Base-by-base conservation (phyloP, 2,797 vertebrate species). In the Scolopax bukidnonensis region DNA sequence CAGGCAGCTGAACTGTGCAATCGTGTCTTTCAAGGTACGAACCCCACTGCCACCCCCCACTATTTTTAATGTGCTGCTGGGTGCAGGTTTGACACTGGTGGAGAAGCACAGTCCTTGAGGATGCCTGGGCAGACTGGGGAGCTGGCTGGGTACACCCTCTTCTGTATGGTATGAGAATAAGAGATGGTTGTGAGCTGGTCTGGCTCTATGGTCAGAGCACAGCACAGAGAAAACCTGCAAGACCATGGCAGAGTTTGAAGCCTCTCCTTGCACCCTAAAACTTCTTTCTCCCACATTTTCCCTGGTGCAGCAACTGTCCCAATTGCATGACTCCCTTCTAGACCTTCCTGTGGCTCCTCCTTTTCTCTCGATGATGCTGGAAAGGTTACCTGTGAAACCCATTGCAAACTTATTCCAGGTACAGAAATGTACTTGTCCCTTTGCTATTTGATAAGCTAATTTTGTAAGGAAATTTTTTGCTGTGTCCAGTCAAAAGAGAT, bases 91-190 rank as follows among this genome's bases (percentile, higher is more conserved):
- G 75, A 21, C 1, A 3, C n/a, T 33, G 28, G 8, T 18, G 45
- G 25, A 68, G 64, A 30, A 50, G n/a, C 16, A 21, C 43, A 50
- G 33, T 59, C 28, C 50, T 64, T 64, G 60, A 6, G n/a, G 27
- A 3, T 25, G 73, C 51, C 15, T 47, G 70, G 69, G 36, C 54
- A 81, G 60, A 6, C 51, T n/a, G 30, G 41, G 65, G 56, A 27
- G n/a, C 56, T 64, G 54, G 9, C 0, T 84, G 67, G 20, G 57
- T 65, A 32, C 12, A 11, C 17, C 32, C 27, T 1, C 0, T 70
- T 65, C 32, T 61, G 38, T 27, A 3, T 10, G 56, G 14, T 11
- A 6, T 10, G 36, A 65, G 47, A 36, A 4, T 27, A 23, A 28
- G 25, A 54, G 63, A 17, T 33, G 54, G 50, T 18, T 71, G 30